These are phyloP conservation scores for Drosophila melanica DNA, from an alignment of 1,140 invertebrate genomes.

Conservation along the genomic window DNA sequence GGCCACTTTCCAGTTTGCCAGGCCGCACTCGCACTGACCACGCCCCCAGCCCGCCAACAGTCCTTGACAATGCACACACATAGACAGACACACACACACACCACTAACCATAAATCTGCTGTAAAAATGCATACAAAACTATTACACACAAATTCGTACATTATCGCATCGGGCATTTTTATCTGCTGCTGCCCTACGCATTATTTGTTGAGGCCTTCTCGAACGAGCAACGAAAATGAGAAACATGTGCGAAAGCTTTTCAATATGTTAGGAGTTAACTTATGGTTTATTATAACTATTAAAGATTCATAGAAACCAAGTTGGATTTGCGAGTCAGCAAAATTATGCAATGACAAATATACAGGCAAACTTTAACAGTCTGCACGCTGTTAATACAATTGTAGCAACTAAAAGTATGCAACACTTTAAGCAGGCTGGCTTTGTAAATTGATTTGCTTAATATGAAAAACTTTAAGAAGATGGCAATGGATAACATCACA, in stretches of 20 bases:
- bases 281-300: too few species aligned
- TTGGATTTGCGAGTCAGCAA: too few species aligned
- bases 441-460: too few species aligned
- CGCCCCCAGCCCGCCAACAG: constrained; percentile 25
- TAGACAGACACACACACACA: background rate
- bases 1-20: constrained; percentile 46
- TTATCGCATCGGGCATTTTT: constrained; percentile 33
- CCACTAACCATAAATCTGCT: constrained; percentile 38
- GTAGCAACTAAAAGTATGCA: too few species aligned
- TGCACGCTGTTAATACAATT: too few species aligned
- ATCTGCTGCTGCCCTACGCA: constrained; percentile 10
- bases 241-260: background rate
- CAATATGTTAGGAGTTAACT: background rate
- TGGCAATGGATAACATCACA: too few species aligned
- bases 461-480: too few species aligned
- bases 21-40: constrained; percentile 11
- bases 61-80: constrained; percentile 40
- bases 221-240: background rate
- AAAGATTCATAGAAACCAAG: too few species aligned
- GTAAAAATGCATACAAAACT: constrained; percentile 46
- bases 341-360: too few species aligned
- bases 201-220: background rate
- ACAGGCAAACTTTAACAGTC: too few species aligned
- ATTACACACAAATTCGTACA: constrained; percentile 36
- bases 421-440: too few species aligned